Evolutionary conservation across 2,888 invertebrate species (phyloP), one percentile per base, ranked within the genome.

Genomic region (Athalia rosae): DNA sequence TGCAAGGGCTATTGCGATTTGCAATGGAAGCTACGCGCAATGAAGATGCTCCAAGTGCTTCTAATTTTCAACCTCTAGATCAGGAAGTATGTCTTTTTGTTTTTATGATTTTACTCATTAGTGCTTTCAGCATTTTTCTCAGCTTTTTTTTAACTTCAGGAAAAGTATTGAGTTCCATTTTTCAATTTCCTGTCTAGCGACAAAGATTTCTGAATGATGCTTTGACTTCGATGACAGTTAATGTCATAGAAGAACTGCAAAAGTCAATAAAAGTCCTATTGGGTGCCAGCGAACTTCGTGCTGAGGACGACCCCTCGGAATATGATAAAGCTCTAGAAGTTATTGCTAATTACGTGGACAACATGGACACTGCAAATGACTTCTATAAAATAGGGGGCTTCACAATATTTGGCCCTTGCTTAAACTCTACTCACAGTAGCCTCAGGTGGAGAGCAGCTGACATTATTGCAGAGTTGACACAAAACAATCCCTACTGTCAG

Each of bases 401-500:
- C 81, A 90, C 92, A 0, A 91, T 95, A n/a, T 92, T 97, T 77
- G 91, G 93, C 0, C 91, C 93, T 0, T 94, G 95, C 85, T 90
- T 96, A 47, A 91, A 93, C 79, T 93, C 93, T 45, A 89, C 91
- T 4, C 93, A 94, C 82, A 88, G 91, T 0, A 91, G 92, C 15
- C 91, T 98, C 0, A 91, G 95, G 53, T 91, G 93, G 79, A 90
- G 91, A 58, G 92, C 94, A 3, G 94, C 95, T 9, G 92, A 93
- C 47, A 90, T 97, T 11, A 90, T 98, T 3, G 97, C 95, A 0
- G 95, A 95, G 84, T 88, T 97, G 78, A 94, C 95, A 53, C 98
- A 98, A 90, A 97, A 98, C 90, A 97, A 98, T 90, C 93, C 94
- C 0, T 95, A 92, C 86, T 96, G 96, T 83, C 98, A 98, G 88